Evolutionary conservation across 2,113 vertebrate genomes (phyloP), one percentile per base, ranked within the genome.

Genomic region (Callipepla squamata): DNA sequence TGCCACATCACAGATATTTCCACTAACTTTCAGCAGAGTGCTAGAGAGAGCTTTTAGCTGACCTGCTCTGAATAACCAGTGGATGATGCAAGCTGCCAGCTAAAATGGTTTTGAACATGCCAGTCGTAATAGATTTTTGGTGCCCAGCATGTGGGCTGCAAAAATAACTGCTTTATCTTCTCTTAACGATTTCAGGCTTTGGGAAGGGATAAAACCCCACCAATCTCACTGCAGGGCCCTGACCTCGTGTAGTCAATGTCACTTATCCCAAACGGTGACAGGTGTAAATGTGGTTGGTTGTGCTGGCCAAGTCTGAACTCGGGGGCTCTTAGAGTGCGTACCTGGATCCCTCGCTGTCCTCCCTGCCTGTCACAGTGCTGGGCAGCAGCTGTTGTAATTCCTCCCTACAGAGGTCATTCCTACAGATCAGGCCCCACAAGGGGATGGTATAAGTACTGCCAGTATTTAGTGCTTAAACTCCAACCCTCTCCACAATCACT

Each of bases 321-420:
- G 2, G 57, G 40, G 57, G 44, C 86, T 63, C 13, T 44, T 53
- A 30, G 72, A 51, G 15, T 2, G 47, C 10, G 75, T 90, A 95
- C 95, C 94, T 96, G 93, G 40, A 50, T 28, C 76, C 57, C 84
- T 62, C 2, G 0, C 44, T 23, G 48, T 55, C 85, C 53, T 92
- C 74, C 63, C 79, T 20, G 80, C 69, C 80, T 85, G 77, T 53
- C 77, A 51, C 67, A 42, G 55, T 18, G 78, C 79, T 75, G 51
- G 7, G 72, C 53, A 91, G 87, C 89, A 92, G 95, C 93, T 95
- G 94, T 18, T 96, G 53, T 8, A 40, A 96, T 96, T 96, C 93
- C 77, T 95, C 68, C 61, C 69, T 32, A 51, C 53, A 93, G 82
- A 95, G 66, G 69, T 94, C 93, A 96, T 94, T 86, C 57, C 82